Conservation (phyloP, 2,113 vertebrate species). For the Melanerpes formicivorus region DNA sequence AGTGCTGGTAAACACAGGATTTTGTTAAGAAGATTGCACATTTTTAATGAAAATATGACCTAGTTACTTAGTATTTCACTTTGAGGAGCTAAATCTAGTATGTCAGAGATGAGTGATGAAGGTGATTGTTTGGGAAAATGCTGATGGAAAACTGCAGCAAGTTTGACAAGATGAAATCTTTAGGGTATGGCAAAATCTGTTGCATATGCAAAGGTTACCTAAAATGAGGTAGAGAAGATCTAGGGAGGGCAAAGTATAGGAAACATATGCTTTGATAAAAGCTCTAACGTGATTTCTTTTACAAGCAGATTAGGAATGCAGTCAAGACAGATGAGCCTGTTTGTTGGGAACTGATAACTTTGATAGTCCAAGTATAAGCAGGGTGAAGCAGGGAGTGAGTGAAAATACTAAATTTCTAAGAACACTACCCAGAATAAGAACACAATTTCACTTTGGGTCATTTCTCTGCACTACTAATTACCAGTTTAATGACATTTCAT, state of each 20-base stretch:
- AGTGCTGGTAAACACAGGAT: background rate
- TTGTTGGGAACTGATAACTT: background rate
- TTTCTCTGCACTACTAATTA: background rate
- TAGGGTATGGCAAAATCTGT: background rate
- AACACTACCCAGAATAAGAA: background rate
- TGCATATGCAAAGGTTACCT: background rate
- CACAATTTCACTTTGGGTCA: background rate
- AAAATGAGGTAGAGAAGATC: conserved; percentile 4
- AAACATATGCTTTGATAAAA: conserved; percentile 29
- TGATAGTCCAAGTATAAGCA: background rate
- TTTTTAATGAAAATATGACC: conserved; percentile 27
- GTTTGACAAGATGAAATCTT: conserved; percentile 23
- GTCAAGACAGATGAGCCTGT: background rate
- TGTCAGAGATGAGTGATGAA: background rate
- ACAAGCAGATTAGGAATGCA: conserved; percentile 15
- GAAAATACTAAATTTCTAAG: background rate
- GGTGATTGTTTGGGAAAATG: background rate
- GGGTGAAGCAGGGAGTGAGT: background rate
- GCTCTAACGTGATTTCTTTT: background rate
- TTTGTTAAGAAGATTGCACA: background rate
- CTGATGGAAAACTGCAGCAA: conserved; percentile 10
- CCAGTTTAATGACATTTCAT: conserved; percentile 24
- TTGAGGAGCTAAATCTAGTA: background rate
- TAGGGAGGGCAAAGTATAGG: background rate
- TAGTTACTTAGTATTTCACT: background rate